Evolutionary conservation across 2,113 vertebrate genomes (phyloP).

Genomic region (Uropsilus gracilis): DNA sequence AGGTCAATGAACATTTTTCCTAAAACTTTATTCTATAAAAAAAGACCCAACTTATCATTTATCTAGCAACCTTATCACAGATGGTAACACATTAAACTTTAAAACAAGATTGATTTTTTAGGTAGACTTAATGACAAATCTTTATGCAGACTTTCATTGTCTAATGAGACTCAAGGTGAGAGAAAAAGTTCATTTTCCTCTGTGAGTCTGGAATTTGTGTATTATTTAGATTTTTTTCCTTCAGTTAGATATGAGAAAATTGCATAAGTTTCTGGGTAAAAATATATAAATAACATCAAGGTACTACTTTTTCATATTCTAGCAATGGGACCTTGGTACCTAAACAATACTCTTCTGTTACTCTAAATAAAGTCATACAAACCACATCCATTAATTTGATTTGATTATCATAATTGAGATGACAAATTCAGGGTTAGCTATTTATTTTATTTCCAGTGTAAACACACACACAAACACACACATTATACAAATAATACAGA

Average conservation of each 20-base stretch:
- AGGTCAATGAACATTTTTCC: neutral
- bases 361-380: neutral
- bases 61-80: neutral
- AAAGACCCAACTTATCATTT: neutral
- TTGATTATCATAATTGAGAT: neutral
- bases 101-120: neutral
- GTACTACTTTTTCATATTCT: neutral
- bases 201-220: neutral
- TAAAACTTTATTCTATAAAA: neutral
- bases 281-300: neutral
- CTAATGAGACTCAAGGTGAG: neutral
- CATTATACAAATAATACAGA: too few species aligned
- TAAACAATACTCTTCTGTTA: neutral
- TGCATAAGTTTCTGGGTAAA: neutral
- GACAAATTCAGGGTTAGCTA: neutral
- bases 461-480: neutral
- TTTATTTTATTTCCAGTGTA: neutral
- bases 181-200: neutral
- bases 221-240: neutral
- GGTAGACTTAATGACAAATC: neutral
- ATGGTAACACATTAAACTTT: neutral
- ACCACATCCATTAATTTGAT: neutral
- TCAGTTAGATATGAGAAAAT: neutral
- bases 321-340: neutral
- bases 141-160: neutral